Evolutionary conservation across 2,797 vertebrate genomes (phyloP).

Genomic region (Sebastolobus alascanus): DNA sequence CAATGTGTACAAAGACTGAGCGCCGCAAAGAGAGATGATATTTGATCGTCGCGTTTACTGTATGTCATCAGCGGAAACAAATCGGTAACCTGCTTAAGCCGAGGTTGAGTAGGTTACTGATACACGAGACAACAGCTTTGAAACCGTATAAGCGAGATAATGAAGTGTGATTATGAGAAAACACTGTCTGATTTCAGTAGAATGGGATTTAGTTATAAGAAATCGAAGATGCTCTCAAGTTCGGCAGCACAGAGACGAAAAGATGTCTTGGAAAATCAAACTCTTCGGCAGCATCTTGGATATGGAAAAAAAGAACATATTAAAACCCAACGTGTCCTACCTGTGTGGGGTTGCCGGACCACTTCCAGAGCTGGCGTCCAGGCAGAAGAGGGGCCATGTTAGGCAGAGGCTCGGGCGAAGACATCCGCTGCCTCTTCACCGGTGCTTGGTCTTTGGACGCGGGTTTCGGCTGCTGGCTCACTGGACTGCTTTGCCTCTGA

Average conservation of each 20-base stretch:
- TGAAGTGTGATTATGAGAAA: slow-evolving; percentile 3
- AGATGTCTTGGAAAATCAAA: background rate
- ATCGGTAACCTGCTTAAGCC: slow-evolving; percentile 18
- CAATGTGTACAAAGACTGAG: slow-evolving; percentile 41
- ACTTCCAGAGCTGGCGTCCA: slow-evolving; percentile 95
- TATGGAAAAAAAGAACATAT: background rate
- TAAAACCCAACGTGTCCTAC: slow-evolving; percentile 72
- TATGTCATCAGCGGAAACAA: slow-evolving; percentile 39
- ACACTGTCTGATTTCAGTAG: background rate
- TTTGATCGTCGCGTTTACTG: slow-evolving; percentile 17
- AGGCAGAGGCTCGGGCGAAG: slow-evolving; percentile 91
- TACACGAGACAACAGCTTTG: background rate
- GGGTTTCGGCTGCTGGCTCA: slow-evolving; percentile 84
- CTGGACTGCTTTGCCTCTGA: slow-evolving; percentile 56
- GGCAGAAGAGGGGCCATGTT: slow-evolving; percentile 92
- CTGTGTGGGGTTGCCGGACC: slow-evolving; percentile 98
- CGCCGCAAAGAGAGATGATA: background rate
- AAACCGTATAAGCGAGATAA: background rate
- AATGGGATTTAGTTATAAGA: background rate
- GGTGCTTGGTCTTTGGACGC: slow-evolving; percentile 86
- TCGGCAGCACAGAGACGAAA: too few species aligned
- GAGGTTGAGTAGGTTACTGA: slow-evolving; percentile 12
- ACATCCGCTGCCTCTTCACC: slow-evolving; percentile 93
- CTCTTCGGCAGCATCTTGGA: background rate
- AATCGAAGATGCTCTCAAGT: too few species aligned